Evolutionary conservation across 2,888 invertebrate genomes (phyloP), one percentile per base, ranked within the genome.

Genomic region (Stenoptilia bipunctidactyla): DNA sequence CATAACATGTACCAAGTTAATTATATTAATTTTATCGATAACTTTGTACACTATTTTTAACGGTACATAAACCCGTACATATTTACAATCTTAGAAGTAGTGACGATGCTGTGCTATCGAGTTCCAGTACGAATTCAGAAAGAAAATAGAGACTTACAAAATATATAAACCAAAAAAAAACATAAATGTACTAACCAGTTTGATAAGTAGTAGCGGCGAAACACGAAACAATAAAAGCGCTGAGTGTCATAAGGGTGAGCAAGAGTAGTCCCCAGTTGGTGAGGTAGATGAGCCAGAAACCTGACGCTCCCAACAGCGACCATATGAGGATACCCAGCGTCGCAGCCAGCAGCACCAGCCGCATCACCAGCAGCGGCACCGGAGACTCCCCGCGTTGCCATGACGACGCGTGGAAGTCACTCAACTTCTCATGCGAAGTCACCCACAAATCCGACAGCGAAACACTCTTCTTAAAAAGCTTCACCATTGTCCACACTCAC

Each of bases 261-360:
- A 79, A 53, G 13, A 77, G 38, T 8, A 79, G 50, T 0, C 80
- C 83, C 83, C 83, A 83, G 55, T 83, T 79, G 13, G 83, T 83
- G 42, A 83, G 69, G 53, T 62, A 83, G 36, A 74, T 60, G 38
- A 72, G 51, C 75, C 76, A 82, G 53, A 58, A 56, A 0, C 56
- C 51, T 15, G 45, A 58, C 12, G 54, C 46, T 0, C 57, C 61
- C 6, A 47, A 43, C 38, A 76, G 37, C 1, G 80, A 69, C 79
- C 79, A 82, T 10, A 48, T 45, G 20, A 79, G 58, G 37, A 79
- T 65, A 13, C 52, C 64, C 34, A 67, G 35, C 3, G 73, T 59
- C 15, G 58, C 38, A 12, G 44, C 45, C 1, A 66, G 51, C 47
- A 77, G 48, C 25, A 71, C 1, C 45, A 71, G 34, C 38, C 83